Percentiles rank a stretch among this genome's conserved stretches.
Conservation (phyloP, 2,113 vertebrate genomes). For the Atlantisia rogersi region DNA sequence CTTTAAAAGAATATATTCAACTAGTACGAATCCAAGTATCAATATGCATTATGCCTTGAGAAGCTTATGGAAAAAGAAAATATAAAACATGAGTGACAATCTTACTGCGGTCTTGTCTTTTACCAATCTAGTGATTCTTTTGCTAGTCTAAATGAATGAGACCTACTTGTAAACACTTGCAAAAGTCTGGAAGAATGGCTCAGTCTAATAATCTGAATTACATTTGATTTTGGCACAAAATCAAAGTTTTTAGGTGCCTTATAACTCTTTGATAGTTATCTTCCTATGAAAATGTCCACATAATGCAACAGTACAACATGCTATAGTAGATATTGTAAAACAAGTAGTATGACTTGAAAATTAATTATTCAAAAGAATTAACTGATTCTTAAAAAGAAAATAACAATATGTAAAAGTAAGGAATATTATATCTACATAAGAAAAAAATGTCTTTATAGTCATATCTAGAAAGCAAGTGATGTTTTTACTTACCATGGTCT, state of each 20-base stretch:
- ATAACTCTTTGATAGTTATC: background rate
- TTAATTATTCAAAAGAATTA: background rate
- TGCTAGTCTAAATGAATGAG: background rate
- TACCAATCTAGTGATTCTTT: background rate
- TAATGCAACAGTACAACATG: accelerated
- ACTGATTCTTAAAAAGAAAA: background rate
- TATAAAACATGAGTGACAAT: background rate
- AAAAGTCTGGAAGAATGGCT: background rate
- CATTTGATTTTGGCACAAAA: background rate
- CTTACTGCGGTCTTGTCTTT: background rate
- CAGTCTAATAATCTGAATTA: background rate
- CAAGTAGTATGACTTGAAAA: background rate
- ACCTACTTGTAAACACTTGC: background rate
- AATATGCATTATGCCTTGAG: background rate
- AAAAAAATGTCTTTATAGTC: background rate
- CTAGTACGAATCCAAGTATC: background rate
- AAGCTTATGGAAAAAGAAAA: background rate
- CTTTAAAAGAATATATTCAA: background rate
- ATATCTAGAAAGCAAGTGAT: background rate
- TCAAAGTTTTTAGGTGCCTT: background rate
- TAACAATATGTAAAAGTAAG: background rate
- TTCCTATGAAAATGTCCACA: background rate
- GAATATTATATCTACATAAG: background rate
- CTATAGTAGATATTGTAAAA: accelerated
- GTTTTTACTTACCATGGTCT: conserved; percentile 88